Percentiles rank a stretch among this genome's conserved stretches.
These are phyloP conservation scores for Papilio machaon DNA, from an alignment of 1,140 invertebrate genomes.

Conservation along the genomic window DNA sequence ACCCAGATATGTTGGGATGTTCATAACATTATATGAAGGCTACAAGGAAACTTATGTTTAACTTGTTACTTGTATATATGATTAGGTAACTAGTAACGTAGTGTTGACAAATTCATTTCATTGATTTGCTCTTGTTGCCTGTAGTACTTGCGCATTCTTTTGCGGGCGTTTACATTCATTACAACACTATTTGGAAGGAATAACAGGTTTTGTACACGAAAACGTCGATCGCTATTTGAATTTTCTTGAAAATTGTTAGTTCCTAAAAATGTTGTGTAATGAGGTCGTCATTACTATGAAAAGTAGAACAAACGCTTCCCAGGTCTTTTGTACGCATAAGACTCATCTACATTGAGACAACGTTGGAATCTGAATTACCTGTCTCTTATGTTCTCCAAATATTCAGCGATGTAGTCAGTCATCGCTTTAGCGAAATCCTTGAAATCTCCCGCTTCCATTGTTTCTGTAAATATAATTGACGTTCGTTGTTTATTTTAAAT, in stretches of 20 bases:
- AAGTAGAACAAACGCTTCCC: neutral
- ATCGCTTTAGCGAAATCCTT: constrained; percentile 90
- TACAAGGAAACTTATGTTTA: neutral
- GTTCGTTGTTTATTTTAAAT: constrained; percentile 32
- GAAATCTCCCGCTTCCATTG: constrained; percentile 90
- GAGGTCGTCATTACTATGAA: neutral
- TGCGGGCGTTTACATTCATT: neutral
- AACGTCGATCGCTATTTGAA: neutral
- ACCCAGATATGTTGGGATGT: no score
- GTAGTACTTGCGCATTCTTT: neutral
- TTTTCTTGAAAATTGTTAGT: neutral
- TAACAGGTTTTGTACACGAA: neutral
- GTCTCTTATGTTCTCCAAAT: constrained; percentile 92
- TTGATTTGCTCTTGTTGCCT: neutral
- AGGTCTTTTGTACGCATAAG: neutral
- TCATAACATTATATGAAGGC: no score
- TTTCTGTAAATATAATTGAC: constrained; percentile 63
- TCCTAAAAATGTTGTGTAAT: neutral
- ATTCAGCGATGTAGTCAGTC: constrained; percentile 91
- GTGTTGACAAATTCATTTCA: constrained; percentile 4
- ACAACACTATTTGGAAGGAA: neutral
- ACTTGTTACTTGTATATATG: neutral
- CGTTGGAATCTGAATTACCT: constrained; percentile 81
- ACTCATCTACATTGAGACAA: neutral
- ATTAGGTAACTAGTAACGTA: neutral